Base-by-base conservation (phyloP, 1,140 invertebrate genomes). In the Aporrectodea caliginosa region DNA sequence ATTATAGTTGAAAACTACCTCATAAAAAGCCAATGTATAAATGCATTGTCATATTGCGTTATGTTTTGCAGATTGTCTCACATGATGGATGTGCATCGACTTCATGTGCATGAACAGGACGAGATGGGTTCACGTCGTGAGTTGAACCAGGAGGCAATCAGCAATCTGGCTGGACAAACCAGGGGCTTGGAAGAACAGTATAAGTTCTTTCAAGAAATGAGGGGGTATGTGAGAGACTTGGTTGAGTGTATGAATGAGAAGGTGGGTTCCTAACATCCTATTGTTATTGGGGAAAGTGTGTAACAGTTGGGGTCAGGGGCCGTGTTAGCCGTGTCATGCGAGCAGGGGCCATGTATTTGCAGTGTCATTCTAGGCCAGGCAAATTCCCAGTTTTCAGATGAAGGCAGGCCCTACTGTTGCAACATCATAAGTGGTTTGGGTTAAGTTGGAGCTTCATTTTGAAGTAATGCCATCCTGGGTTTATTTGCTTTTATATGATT, bases 191-290 rank as follows among this genome's bases (percentile, higher is more conserved):
- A 92, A 82, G 90, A 91, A 82, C 92, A 92, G 85, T 98, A 95
- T 91, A 91, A 92, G 87, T 95, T 96, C 89, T 97, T 96, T 91
- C 96, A 98, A 92, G 94, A 96, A 90, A 92, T 96, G 85, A 92
- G 95, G 89, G 94, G 94, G 87, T 98, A 97, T 92, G 92, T 98
- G 87, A 94, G 93, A 85, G 95, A 98, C 92, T 93, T 97, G 89
- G 93, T 97, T 89, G 96, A 98, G 91, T 98, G 96, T 91, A 92
- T 98, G 84, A 94, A 96, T 87, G 88, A 89, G 84, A 91, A 91
- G 88, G 88, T 90, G 85, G 83, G 85, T 86, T 58, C 43, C 43
- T 58, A 58, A 58, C 43, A 58, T 58, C 43, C 6, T 58, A 58
- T 58, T 58, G 43, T 58, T 58, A 12, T 58, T 58, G 43, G 43